These are phyloP conservation scores for Limosa lapponica DNA, from an alignment of 2,797 vertebrate genomes.

Conservation along the genomic window DNA sequence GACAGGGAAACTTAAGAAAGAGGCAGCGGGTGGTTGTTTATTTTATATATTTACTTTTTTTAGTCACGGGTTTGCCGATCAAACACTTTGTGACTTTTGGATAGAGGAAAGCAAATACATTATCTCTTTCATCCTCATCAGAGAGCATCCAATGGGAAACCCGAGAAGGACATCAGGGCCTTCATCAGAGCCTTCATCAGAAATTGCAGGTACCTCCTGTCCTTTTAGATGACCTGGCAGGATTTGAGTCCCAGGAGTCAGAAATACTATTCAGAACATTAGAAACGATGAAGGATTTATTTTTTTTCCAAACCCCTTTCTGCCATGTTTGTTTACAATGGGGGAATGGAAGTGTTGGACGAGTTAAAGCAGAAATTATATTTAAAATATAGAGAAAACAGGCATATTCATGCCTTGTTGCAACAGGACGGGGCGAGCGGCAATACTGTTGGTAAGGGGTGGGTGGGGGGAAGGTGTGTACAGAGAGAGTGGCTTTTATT, in stretches of 20 bases:
- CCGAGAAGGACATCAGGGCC: background rate
- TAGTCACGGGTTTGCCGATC: conserved; percentile 4
- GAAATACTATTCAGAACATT: conserved; percentile 26
- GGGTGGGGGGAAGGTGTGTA: background rate
- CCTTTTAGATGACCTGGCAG: conserved; percentile 33
- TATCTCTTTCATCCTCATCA: background rate
- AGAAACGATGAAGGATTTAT: background rate
- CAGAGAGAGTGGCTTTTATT: conserved; percentile 62
- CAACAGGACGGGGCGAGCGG: background rate
- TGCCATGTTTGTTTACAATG: conserved; percentile 55
- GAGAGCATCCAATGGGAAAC: conserved; percentile 27
- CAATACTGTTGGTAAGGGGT: background rate
- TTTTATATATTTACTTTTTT: conserved; percentile 46
- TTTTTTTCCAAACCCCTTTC: background rate
- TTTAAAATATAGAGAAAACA: background rate
- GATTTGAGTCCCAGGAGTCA: background rate
- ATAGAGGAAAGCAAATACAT: conserved; percentile 45
- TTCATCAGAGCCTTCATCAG: conserved; percentile 40
- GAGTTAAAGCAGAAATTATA: background rate
- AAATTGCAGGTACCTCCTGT: conserved; percentile 70
- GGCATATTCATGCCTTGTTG: background rate
- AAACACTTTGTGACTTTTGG: conserved; percentile 46
- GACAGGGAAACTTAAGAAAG: conserved; percentile 20
- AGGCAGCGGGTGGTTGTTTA: background rate
- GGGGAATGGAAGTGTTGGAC: background rate